phyloP scores from a whole-genome alignment of 1,140 invertebrate species.

The Yoshiicerus persimilis region DNA sequence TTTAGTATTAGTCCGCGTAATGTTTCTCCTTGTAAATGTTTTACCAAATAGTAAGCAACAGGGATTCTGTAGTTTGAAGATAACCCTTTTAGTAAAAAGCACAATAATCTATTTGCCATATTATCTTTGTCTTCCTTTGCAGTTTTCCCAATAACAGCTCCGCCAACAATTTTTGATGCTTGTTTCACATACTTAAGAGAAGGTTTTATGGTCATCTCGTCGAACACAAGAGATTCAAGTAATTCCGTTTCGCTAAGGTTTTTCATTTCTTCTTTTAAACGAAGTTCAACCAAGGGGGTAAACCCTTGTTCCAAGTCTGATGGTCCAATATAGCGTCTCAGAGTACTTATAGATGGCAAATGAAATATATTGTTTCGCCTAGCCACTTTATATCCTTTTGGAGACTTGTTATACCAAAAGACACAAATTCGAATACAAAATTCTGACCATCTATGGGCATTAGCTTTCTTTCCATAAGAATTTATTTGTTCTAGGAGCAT shows the following conservation, averaged over 20 bases:
- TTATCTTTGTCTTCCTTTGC: background rate
- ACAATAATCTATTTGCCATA: background rate
- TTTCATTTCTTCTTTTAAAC: background rate
- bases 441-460: no score
- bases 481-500: no score
- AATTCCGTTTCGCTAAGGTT: background rate
- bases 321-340: no score
- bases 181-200: background rate
- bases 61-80: background rate
- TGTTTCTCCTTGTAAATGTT: background rate
- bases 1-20: background rate
- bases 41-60: background rate
- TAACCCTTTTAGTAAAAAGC: background rate
- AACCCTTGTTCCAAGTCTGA: background rate
- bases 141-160: background rate
- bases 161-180: background rate
- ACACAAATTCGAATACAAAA: no score
- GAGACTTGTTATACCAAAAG: no score
- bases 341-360: no score
- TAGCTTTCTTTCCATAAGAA: no score
- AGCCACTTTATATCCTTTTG: no score
- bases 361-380: no score
- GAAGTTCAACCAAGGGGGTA: background rate
- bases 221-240: background rate
- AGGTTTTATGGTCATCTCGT: background rate